Percentiles rank a stretch among this genome's conserved stretches.
Conservation (phyloP, 2,113 vertebrate genomes). For the Halichoerus grypus region DNA sequence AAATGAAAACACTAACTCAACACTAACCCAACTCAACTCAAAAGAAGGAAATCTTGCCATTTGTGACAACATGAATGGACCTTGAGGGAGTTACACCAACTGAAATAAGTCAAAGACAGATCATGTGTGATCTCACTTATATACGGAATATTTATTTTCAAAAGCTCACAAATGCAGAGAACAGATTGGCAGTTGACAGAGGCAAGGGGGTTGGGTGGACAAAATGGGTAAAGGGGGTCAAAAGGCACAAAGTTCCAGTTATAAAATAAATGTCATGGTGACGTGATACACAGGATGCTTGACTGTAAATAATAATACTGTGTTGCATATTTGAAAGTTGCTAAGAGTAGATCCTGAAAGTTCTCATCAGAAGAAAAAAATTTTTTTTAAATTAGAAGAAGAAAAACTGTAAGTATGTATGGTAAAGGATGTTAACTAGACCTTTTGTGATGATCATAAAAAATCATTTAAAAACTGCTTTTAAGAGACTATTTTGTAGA, state of each 20-base stretch:
- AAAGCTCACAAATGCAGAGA: neutral
- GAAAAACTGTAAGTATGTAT: neutral
- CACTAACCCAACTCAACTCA: neutral
- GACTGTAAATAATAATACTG: no score
- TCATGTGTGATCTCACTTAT: neutral
- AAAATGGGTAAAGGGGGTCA: neutral
- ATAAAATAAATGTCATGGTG: neutral
- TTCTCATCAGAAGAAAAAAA: neutral
- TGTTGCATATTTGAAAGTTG: neutral
- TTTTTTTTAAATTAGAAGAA: neutral
- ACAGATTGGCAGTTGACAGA: neutral
- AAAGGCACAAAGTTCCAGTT: neutral
- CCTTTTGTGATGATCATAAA: neutral
- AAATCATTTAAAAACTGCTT: neutral
- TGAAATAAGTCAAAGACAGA: neutral
- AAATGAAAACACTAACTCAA: neutral
- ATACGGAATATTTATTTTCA: neutral
- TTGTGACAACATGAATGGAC: neutral
- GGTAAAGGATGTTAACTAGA: neutral
- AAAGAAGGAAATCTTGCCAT: neutral
- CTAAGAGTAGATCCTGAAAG: neutral
- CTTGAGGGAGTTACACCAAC: neutral
- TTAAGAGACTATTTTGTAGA: neutral
- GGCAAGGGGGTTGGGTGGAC: neutral
- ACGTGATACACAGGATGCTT: neutral